A percentile compares a stretch with the other conserved stretches of the same genome.
Conservation (phyloP, 1,140 invertebrate species). For the Microplitis mediator region DNA sequence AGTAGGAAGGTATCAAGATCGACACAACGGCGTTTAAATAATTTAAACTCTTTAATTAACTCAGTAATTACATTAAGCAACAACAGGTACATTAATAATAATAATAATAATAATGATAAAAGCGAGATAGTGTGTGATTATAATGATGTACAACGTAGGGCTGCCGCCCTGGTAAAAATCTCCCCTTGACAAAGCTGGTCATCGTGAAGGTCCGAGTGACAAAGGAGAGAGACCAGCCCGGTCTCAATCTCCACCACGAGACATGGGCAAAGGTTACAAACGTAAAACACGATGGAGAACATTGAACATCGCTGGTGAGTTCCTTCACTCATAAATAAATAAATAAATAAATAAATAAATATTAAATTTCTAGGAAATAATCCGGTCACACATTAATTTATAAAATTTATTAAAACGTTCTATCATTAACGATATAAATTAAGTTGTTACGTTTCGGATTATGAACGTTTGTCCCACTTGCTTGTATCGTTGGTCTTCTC, state of each 20-base stretch:
- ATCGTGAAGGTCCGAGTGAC: constrained; percentile 20
- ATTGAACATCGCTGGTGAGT: constrained; percentile 61
- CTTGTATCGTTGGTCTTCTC: neutral
- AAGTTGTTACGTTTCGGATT: too few relatives aligned
- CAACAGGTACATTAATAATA: neutral
- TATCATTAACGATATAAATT: neutral
- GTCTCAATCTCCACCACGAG: constrained; percentile 36
- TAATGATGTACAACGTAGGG: constrained; percentile 30
- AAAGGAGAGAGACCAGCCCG: constrained; percentile 38
- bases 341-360: neutral
- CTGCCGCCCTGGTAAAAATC: constrained; percentile 34
- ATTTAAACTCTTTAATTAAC: too few relatives aligned
- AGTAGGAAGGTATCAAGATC: neutral
- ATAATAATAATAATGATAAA: neutral
- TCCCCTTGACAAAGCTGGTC: constrained; percentile 27
- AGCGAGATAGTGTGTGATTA: constrained; percentile 24
- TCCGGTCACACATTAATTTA: too few relatives aligned
- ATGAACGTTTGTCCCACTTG: neutral
- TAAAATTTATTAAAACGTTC: neutral
- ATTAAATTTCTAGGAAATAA: too few relatives aligned
- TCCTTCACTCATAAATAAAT: neutral
- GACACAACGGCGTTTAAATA: too few relatives aligned
- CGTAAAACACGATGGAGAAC: constrained; percentile 62
- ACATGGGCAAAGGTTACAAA: constrained; percentile 63
- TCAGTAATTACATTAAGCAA: neutral